These are phyloP conservation scores for Cydia pomonella DNA, from an alignment of 1,140 invertebrate genomes.

Conservation along the genomic window DNA sequence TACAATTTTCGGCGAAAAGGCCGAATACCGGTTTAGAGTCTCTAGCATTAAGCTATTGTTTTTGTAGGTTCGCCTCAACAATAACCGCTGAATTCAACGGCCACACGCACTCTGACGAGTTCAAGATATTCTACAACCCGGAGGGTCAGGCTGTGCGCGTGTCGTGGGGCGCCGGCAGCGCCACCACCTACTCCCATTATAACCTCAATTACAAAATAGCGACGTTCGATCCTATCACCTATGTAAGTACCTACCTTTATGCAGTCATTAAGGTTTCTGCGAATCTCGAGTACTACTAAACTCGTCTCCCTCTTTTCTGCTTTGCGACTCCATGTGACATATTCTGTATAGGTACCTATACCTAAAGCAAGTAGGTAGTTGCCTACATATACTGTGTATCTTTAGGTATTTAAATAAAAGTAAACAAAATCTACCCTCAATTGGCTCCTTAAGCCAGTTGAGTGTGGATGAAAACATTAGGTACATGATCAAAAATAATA, in stretches of 20 bases:
- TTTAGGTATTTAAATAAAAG: too few relatives aligned
- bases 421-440: too few relatives aligned
- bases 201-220: constrained; percentile 93
- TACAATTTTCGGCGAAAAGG: too few relatives aligned
- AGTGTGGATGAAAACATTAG: too few relatives aligned
- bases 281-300: background rate
- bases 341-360: too few relatives aligned
- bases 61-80: constrained; percentile 84
- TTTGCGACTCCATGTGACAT: background rate
- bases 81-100: constrained; percentile 91
- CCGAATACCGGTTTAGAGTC: too few relatives aligned
- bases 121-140: constrained; percentile 84
- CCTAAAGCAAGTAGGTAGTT: too few relatives aligned
- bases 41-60: background rate
- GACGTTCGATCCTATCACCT: constrained; percentile 82
- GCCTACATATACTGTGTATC: too few relatives aligned
- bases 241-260: constrained; percentile 78
- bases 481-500: too few relatives aligned
- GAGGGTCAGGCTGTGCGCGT: constrained; percentile 82
- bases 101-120: constrained; percentile 89
- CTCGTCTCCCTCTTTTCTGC: background rate
- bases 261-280: too few relatives aligned
- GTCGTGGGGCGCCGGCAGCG: constrained; percentile 89
- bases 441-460: too few relatives aligned
- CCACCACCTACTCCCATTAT: constrained; percentile 84